Evolutionary conservation across 2,888 invertebrate species (phyloP), one percentile per base, ranked within the genome.

Genomic region (Caenorhabditis sp.): DNA sequence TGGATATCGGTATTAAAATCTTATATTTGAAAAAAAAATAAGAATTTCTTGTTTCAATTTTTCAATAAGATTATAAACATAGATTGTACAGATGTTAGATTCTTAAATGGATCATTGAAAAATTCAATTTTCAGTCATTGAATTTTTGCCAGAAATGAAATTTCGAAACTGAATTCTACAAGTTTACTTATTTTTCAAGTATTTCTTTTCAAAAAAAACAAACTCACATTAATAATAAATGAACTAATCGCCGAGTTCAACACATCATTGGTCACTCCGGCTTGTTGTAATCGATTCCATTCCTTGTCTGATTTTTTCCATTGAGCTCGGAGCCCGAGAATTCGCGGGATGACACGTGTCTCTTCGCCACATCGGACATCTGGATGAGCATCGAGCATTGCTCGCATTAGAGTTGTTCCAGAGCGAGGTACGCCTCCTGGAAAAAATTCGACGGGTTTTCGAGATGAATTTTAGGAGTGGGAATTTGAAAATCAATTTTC

Each of bases 311-410:
- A 95, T 88, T 93, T 94, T 85, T 93, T 91, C 97, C 97, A 97
- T 89, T 97, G 95, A 87, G 93, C 93, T 80, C 95, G 92, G 91
- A 97, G 92, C 89, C 95, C 95, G 78, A 99, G 91, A 87, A 99
- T 93, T 85, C 97, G 92, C 63, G 87, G 97, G 89, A 99, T 95
- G 64, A 99, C 95, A 38, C 87, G 88, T 84, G 90, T 90, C 90
- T 99, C 97, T 67, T 87, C 87, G 14, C 87, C 87, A 69, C 87
- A 84, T 27, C 84, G 92, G 87, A 97, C 93, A 88, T 94, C 94
- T n/a, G 95, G 94, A 91, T 97, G 97, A 77, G 97, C 96, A 90
- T 99, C 97, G 85, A 99, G 91, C 94, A 97, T 95, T 78, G 95
- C 96, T 86, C 97, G 92, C 93, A 96, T 95, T 83, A 97, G 91